A percentile compares a stretch with the other conserved stretches of the same genome.
These are phyloP conservation scores for Hypsopygia costalis DNA, from an alignment of 2,888 invertebrate species.

Conservation along the genomic window DNA sequence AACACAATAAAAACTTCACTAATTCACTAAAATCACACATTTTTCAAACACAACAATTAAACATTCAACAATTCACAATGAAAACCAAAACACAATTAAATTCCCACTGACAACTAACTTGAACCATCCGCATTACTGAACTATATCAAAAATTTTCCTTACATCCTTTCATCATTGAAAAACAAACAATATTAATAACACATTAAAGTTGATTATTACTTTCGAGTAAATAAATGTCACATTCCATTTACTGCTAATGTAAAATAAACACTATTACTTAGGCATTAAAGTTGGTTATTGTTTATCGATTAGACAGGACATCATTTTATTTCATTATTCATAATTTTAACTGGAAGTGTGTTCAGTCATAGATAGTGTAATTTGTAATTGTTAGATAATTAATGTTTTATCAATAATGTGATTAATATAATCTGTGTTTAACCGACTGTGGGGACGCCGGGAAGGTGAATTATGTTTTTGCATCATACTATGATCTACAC, in stretches of 20 bases:
- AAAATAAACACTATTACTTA: background rate
- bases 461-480: too few relatives aligned
- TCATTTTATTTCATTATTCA: slow-evolving; percentile 24
- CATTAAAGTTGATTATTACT: slow-evolving; percentile 15
- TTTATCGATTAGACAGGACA: background rate
- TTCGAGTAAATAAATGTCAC: background rate
- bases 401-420: too few relatives aligned
- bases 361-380: slow-evolving; percentile 25
- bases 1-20: background rate
- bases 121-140: too few relatives aligned
- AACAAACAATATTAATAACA: background rate
- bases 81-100: too few relatives aligned
- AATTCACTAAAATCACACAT: background rate
- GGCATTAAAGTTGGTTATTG: slow-evolving; percentile 14
- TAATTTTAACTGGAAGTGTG: slow-evolving; percentile 29
- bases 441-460: too few relatives aligned
- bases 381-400: too few relatives aligned
- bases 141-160: too few relatives aligned
- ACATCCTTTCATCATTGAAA: background rate
- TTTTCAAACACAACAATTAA: too few relatives aligned
- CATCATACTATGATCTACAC: too few relatives aligned
- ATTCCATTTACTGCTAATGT: background rate
- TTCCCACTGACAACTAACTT: too few relatives aligned
- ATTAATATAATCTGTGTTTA: too few relatives aligned
- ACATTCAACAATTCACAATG: too few relatives aligned